These are phyloP conservation scores for Cygnus olor DNA, from an alignment of 2,797 vertebrate species.

Conservation along the genomic window DNA sequence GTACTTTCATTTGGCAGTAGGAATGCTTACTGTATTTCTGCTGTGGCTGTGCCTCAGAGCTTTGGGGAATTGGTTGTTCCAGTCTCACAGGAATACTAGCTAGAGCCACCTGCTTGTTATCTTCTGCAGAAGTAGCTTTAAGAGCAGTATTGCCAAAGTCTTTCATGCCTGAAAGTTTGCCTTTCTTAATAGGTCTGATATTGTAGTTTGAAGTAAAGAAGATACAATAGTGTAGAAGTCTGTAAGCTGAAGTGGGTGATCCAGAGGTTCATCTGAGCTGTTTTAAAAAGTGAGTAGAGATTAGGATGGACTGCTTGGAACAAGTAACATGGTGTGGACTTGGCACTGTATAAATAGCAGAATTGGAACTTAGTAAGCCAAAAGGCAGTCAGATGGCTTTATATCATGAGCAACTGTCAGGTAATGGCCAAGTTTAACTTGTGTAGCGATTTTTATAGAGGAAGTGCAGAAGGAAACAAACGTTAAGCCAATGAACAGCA, in stretches of 20 bases:
- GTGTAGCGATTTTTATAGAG: neutral
- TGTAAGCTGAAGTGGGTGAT: neutral
- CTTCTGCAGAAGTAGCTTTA: neutral
- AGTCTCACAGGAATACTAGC: neutral
- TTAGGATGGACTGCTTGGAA: neutral
- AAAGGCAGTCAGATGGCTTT: neutral
- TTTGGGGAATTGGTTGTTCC: neutral
- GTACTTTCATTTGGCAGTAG: neutral
- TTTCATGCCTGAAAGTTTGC: neutral
- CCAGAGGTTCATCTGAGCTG: neutral
- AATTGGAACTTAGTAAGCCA: neutral
- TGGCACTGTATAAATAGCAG: neutral
- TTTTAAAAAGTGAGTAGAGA: neutral
- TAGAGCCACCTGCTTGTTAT: neutral
- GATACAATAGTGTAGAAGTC: neutral
- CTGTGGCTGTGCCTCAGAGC: neutral
- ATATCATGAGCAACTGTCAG: neutral
- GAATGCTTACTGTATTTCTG: neutral
- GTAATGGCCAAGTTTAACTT: neutral
- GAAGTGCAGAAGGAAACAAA: neutral
- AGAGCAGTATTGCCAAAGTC: neutral
- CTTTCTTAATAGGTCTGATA: neutral
- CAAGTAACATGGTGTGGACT: neutral
- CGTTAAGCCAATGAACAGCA: neutral
- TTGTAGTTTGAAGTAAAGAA: neutral